Evolutionary conservation across 2,113 vertebrate species (phyloP).

Genomic region (Salvelinus alpinus): DNA sequence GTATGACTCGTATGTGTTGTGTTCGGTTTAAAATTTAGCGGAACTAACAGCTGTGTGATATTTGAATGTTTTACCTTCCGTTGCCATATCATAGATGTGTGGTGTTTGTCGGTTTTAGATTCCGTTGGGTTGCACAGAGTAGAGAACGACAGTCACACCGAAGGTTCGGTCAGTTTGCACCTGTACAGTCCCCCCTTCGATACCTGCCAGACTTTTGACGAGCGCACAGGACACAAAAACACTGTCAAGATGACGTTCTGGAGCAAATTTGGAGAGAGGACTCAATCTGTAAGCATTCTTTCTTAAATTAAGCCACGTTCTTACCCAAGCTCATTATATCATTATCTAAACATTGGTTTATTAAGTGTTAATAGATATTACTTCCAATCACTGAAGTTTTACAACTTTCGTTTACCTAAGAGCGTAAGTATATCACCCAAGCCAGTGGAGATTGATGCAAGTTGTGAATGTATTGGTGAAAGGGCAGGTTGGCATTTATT

Average conservation of each 20-base stretch:
- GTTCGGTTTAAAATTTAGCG: too few species aligned
- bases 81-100: neutral
- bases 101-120: conserved; percentile 70
- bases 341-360: too few species aligned
- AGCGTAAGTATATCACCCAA: too few species aligned
- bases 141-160: conserved; percentile 95
- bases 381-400: too few species aligned
- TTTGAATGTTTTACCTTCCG: neutral
- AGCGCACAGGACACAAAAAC: conserved; percentile 92
- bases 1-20: too few species aligned
- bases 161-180: conserved; percentile 88
- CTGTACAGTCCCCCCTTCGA: conserved; percentile 94
- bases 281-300: conserved; percentile 80
- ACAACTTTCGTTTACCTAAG: too few species aligned
- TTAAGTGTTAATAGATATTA: too few species aligned
- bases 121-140: conserved; percentile 93
- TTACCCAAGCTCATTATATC: too few species aligned
- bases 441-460: neutral
- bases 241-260: conserved; percentile 94
- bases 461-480: neutral
- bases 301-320: neutral
- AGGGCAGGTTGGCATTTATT: neutral
- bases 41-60: too few species aligned
- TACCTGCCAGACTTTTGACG: conserved; percentile 89
- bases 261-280: conserved; percentile 88